A percentile compares a stretch with the other conserved stretches of the same genome.
These are phyloP conservation scores for Gnatocerus cornutus DNA, from an alignment of 2,888 invertebrate genomes.

Conservation along the genomic window DNA sequence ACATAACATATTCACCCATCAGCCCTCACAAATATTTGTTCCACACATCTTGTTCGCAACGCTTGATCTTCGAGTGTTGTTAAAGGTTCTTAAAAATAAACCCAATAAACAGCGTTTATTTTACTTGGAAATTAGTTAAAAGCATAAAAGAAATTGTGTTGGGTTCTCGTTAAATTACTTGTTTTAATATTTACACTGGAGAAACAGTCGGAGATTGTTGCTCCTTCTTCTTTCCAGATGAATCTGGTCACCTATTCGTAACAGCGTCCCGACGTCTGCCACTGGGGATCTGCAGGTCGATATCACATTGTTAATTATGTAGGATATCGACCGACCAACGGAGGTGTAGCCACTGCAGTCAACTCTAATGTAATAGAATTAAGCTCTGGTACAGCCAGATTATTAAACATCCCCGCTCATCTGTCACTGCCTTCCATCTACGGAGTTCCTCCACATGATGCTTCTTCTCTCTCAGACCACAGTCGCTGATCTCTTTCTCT, in stretches of 20 bases:
- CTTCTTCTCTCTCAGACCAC: slow-evolving; percentile 27
- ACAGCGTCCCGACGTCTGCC: slow-evolving; percentile 49
- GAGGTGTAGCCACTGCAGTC: slow-evolving; percentile 68
- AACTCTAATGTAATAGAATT: slow-evolving; percentile 68
- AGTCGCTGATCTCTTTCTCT: neutral
- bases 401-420: slow-evolving; percentile 64
- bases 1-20: slow-evolving; percentile 61
- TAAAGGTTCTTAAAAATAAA: slow-evolving; percentile 52
- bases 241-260: slow-evolving; percentile 45
- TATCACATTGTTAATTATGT: slow-evolving; percentile 71
- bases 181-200: slow-evolving; percentile 48
- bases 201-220: slow-evolving; percentile 8
- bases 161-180: slow-evolving; percentile 52
- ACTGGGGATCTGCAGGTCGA: slow-evolving; percentile 65
- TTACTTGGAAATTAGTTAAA: slow-evolving; percentile 65
- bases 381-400: slow-evolving; percentile 67
- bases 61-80: slow-evolving; percentile 59
- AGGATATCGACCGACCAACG: slow-evolving; percentile 67
- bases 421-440: slow-evolving; percentile 48
- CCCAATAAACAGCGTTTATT: slow-evolving; percentile 66
- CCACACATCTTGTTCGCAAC: slow-evolving; percentile 61
- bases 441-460: slow-evolving; percentile 14
- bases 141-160: slow-evolving; percentile 59
- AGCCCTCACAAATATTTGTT: slow-evolving; percentile 66
- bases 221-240: neutral